Base-by-base conservation (phyloP, 2,113 vertebrate species). In the Leptosomus discolor region DNA sequence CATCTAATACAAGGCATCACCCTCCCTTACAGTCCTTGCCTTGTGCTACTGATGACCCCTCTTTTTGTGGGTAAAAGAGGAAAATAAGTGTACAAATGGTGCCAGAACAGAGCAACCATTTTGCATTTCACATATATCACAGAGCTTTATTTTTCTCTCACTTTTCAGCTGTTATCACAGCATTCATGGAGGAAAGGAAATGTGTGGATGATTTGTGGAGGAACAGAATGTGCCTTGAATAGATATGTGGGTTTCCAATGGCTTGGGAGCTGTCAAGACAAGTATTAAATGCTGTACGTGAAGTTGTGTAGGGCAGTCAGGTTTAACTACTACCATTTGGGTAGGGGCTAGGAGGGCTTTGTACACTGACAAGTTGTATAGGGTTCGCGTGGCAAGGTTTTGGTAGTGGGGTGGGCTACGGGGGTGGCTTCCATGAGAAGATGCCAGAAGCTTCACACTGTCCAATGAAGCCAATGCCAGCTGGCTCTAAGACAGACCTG, bases 101-200 rank as follows among this genome's bases (percentile, higher is more conserved):
- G 85, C 57, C 91, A 85, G 65, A 78, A 75, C 43, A 89, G 65
- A 87, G 63, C 48, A 68, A 81, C 84, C 89, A 85, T 94, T 94
- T 88, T 95, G 46, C 94, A 90, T 92, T 96, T 68, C 57, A 68
- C 61, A 56, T 87, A 58, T 43, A 89, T 82, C 65, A 89, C 80
- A 78, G 87, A 97, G 94, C 92, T 97, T 95, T 97, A 92, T 94
- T 96, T 97, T 97, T 90, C 92, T 96, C 90, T 92, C 94, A 95
- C 86, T 94, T 94, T 91, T 97, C 94, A 94, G 95, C 92, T 96
- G 92, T 96, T 97, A 92, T 94, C 92, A 94, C 96, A 95, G 94
- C 80, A 73, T 95, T 90, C 82, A 78, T 92, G 83, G 77, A 94
- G 77, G 45, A 89, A 94, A 84, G 83, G 69, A 97, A 97, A 96